phyloP scores from a whole-genome alignment of 2,797 vertebrate species.

The Tenualosa thibaudeaui region DNA sequence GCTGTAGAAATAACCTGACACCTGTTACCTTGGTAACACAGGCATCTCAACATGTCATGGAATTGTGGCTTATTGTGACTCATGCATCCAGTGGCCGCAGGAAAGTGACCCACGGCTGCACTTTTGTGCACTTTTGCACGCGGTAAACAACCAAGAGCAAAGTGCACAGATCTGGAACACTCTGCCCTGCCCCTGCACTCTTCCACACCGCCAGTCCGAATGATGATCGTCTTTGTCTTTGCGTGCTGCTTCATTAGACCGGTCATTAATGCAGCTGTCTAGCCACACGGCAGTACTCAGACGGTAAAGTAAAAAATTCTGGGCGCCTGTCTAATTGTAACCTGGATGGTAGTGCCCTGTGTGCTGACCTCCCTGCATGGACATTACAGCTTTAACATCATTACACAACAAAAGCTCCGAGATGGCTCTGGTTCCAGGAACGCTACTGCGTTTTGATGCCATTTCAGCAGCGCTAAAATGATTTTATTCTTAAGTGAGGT shows the following conservation, averaged over 20 bases:
- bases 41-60: neutral
- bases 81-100: neutral
- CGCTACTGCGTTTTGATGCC: neutral
- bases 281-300: neutral
- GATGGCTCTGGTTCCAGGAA: neutral
- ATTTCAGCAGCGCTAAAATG: neutral
- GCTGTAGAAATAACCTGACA: neutral
- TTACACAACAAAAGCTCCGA: neutral
- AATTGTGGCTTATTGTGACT: neutral
- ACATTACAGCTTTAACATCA: neutral
- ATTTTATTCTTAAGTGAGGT: neutral
- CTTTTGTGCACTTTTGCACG: neutral
- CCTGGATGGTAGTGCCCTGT: neutral
- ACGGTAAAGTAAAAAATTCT: neutral
- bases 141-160: neutral
- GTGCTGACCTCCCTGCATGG: neutral
- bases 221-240: constrained; percentile 12
- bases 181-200: neutral
- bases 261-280: neutral
- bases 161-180: constrained; percentile 1
- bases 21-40: constrained; percentile 12
- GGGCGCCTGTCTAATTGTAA: neutral
- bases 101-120: neutral
- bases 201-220: neutral
- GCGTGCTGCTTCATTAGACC: neutral